Conservation (phyloP, 2,888 invertebrate genomes). For the Odontomyia ornata region DNA sequence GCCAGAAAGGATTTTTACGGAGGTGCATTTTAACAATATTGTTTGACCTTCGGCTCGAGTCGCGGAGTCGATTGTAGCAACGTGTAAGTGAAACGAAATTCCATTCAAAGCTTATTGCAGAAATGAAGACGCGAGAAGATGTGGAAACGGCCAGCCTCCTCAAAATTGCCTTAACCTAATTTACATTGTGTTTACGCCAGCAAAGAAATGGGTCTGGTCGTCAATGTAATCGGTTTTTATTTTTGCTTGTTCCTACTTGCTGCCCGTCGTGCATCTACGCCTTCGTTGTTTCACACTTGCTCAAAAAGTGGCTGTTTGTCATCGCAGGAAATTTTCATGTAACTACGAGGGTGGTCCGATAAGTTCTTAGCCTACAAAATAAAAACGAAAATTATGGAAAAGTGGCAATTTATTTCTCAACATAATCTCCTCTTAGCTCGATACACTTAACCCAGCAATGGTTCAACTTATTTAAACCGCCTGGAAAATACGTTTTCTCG, state of each 20-base stretch:
- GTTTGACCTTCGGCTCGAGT: slow-evolving; percentile 49
- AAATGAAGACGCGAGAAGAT: slow-evolving; percentile 22
- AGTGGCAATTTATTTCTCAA: no score
- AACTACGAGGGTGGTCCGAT: no score
- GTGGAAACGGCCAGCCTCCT: not conserved
- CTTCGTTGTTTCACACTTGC: slow-evolving; percentile 27
- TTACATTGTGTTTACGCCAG: slow-evolving; percentile 25
- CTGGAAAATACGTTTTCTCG: no score
- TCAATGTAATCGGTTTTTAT: slow-evolving; percentile 40
- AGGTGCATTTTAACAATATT: slow-evolving; percentile 27
- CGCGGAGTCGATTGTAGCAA: slow-evolving; percentile 7
- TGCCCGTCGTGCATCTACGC: slow-evolving; percentile 20
- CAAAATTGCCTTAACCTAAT: slow-evolving; percentile 33
- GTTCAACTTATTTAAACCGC: no score
- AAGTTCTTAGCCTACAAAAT: no score
- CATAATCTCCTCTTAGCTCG: no score
- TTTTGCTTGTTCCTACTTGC: slow-evolving; percentile 18
- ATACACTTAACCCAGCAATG: no score
- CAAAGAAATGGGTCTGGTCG: slow-evolving; percentile 2
- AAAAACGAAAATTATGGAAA: no score
- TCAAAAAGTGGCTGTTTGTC: not conserved
- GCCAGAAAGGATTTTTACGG: not conserved
- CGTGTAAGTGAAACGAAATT: not conserved
- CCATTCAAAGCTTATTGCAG: not conserved
- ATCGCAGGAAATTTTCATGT: slow-evolving; percentile 14